Percentiles rank a stretch among this genome's conserved stretches.
These are phyloP conservation scores for Ligdia adustata DNA, from an alignment of 2,888 invertebrate genomes.

Conservation along the genomic window DNA sequence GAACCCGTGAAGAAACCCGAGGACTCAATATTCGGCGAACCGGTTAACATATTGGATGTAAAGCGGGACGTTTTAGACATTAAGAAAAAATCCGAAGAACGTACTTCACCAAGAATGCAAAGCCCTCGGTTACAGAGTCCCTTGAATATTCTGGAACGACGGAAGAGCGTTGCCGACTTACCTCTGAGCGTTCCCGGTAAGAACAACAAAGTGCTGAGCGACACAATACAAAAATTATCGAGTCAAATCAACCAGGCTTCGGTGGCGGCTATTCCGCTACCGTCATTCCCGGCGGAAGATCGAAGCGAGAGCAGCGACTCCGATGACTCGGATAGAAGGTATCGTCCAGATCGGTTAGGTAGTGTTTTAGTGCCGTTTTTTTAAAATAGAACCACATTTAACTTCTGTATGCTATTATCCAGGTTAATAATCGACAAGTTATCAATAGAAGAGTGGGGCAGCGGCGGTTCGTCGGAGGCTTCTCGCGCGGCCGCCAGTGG, in stretches of 20 bases:
- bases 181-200: conserved; percentile 68
- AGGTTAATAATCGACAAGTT: conserved; percentile 80
- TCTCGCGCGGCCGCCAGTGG: conserved; percentile 36
- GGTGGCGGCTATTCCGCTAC: conserved; percentile 57
- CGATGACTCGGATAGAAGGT: conserved; percentile 77
- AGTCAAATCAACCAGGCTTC: conserved; percentile 78
- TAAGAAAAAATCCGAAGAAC: conserved; percentile 68
- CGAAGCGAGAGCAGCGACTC: conserved; percentile 77
- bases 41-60: conserved; percentile 61
- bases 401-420: background rate
- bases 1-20: conserved; percentile 56
- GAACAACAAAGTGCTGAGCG: conserved; percentile 85
- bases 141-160: conserved; percentile 64
- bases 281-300: conserved; percentile 66
- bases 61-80: conserved; percentile 63
- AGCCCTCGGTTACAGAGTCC: conserved; percentile 67
- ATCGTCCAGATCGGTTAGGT: conserved; percentile 74
- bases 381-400: too few species aligned
- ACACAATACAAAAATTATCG: conserved; percentile 85
- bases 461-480: conserved; percentile 48
- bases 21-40: conserved; percentile 72
- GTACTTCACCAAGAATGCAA: conserved; percentile 60
- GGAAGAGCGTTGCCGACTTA: conserved; percentile 73
- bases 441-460: conserved; percentile 65
- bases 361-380: conserved; percentile 44